Evolutionary conservation across 2,113 vertebrate species (phyloP).

Genomic region (Haemorhous mexicanus): DNA sequence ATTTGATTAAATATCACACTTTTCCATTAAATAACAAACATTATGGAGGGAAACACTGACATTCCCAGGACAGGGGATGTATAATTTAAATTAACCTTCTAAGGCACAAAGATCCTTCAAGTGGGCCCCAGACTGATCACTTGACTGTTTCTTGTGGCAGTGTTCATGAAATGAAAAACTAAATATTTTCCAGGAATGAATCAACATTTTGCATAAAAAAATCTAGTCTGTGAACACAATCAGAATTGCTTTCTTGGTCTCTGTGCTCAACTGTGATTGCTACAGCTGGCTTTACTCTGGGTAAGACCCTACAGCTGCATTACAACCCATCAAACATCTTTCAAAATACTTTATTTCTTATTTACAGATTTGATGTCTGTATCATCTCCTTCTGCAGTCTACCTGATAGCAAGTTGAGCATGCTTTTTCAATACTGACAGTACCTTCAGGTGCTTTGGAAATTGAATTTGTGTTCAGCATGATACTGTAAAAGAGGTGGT

Average conservation of each 20-base stretch:
- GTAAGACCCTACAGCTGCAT: not conserved
- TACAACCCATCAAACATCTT: not conserved
- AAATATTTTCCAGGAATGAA: not conserved
- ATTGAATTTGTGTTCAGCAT: constrained; percentile 38
- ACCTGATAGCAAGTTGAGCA: not conserved
- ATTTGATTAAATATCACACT: not conserved
- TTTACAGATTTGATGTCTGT: not conserved
- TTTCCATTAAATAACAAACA: not conserved
- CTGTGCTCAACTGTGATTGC: not conserved
- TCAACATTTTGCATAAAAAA: not conserved
- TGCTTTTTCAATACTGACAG: constrained; percentile 23
- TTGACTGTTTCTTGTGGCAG: not conserved
- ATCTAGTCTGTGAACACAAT: not conserved
- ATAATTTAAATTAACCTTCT: not conserved
- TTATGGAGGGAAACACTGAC: not conserved
- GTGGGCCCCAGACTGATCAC: not conserved
- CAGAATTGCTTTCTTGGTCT: not conserved
- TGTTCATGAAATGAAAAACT: not conserved
- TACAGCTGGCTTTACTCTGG: not conserved
- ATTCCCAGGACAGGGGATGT: fast-evolving
- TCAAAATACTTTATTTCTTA: constrained; percentile 12
- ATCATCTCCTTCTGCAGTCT: constrained; percentile 3
- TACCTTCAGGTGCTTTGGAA: constrained; percentile 53
- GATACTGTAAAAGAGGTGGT: constrained; percentile 44
- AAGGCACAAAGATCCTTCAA: not conserved